Evolutionary conservation across 2,888 invertebrate genomes (phyloP).

Genomic region (Oscheius myriophilus): DNA sequence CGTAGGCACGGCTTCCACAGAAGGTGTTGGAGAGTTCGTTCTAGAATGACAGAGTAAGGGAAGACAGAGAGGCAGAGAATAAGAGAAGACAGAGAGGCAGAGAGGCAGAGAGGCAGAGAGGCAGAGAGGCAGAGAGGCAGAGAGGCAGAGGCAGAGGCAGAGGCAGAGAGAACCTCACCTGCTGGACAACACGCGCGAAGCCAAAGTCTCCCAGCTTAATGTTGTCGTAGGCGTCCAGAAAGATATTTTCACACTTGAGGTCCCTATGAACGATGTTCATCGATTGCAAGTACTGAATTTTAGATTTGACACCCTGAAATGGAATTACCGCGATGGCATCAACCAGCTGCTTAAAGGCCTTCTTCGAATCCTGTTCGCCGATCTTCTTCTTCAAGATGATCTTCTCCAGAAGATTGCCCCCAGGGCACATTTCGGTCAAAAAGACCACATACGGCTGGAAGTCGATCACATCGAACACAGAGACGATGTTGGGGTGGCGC

Average conservation of each 20-base stretch:
- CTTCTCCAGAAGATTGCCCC: conserved; percentile 78
- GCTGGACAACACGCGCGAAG: conserved; percentile 17
- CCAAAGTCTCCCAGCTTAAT: conserved; percentile 29
- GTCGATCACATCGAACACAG: conserved; percentile 5
- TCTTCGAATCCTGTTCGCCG: conserved; percentile 73
- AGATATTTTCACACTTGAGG: conserved; percentile 79
- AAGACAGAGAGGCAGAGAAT: no score
- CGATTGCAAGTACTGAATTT: no score
- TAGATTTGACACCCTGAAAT: no score
- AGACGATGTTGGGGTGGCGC: conserved; percentile 23
- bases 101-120: no score
- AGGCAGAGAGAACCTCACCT: no score
- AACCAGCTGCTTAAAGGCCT: conserved; percentile 72
- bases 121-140: no score
- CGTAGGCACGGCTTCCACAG: conserved; percentile 88
- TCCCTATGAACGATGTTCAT: conserved; percentile 73
- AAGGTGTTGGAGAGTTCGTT: conserved; percentile 80
- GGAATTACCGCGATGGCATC: conserved; percentile 49
- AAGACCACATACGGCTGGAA: conserved; percentile 74
- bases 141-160: no score
- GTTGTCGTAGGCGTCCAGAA: conserved; percentile 67
- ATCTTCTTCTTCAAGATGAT: conserved; percentile 76
- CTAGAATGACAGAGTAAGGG: background rate
- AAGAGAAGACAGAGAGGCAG: no score
- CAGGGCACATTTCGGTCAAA: conserved; percentile 73